Evolutionary conservation across 2,888 invertebrate genomes (phyloP).

Genomic region (Dynastes grantii): DNA sequence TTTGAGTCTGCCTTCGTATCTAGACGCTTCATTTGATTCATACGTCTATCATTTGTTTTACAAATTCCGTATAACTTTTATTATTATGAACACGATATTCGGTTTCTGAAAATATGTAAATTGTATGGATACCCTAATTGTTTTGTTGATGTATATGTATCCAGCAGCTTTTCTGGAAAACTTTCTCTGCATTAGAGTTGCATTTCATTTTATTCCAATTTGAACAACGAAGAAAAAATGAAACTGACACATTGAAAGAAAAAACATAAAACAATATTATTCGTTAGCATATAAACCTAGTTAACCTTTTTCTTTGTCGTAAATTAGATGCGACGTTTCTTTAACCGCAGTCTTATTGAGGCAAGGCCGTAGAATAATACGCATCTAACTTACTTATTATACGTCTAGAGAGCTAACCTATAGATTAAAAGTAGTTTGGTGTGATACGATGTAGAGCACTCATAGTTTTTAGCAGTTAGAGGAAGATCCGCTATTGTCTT

Average conservation of each 20-base stretch:
- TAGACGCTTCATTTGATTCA: too few relatives aligned
- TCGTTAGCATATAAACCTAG: neutral
- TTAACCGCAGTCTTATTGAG: neutral
- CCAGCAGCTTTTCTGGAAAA: too few relatives aligned
- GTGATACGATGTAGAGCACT: slow-evolving; percentile 65
- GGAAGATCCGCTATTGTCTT: slow-evolving; percentile 41
- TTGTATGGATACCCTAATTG: too few relatives aligned
- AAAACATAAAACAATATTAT: neutral
- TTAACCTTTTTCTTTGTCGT: neutral
- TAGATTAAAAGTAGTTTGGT: slow-evolving; percentile 66
- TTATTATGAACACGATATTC: too few relatives aligned
- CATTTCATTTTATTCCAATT: slow-evolving; percentile 1
- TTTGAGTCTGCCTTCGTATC: too few relatives aligned
- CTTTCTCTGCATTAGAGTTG: neutral
- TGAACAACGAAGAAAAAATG: neutral
- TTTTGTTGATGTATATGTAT: too few relatives aligned
- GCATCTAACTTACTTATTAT: slow-evolving; percentile 23
- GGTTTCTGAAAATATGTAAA: too few relatives aligned
- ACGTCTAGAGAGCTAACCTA: slow-evolving; percentile 32
- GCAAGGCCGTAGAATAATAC: slow-evolving; percentile 12
- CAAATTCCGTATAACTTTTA: too few relatives aligned
- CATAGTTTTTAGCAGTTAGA: slow-evolving; percentile 60
- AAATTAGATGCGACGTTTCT: neutral
- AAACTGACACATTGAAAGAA: neutral
- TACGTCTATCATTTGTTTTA: too few relatives aligned